Percentiles rank a stretch among this genome's conserved stretches.
phyloP scores from a whole-genome alignment of 2,888 invertebrate genomes.

The Phyllotreta cruciferae region DNA sequence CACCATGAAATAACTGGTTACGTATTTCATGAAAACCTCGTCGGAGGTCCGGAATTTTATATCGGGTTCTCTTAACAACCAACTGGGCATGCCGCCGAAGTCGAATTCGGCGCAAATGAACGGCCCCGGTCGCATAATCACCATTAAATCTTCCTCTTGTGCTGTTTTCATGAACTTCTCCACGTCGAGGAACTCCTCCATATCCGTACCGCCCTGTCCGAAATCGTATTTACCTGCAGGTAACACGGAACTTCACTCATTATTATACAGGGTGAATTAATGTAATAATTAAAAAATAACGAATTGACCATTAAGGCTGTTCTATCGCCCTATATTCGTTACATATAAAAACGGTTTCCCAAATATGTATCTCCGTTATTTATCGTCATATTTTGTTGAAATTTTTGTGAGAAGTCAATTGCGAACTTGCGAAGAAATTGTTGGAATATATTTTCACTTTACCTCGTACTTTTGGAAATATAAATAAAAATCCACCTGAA shows the following conservation, averaged over 20 bases:
- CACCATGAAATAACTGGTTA: conserved; percentile 40
- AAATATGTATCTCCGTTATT: too few species aligned
- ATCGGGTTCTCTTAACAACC: conserved; percentile 56
- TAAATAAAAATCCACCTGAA: too few species aligned
- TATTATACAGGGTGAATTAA: not conserved
- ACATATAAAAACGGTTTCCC: too few species aligned
- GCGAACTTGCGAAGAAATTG: too few species aligned
- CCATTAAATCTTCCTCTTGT: conserved; percentile 69
- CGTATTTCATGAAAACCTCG: conserved; percentile 51
- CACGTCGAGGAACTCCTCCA: conserved; percentile 63
- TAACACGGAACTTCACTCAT: conserved; percentile 55
- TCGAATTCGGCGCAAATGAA: conserved; percentile 94
- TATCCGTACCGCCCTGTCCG: conserved; percentile 68
- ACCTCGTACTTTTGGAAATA: too few species aligned
- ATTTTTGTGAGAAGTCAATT: too few species aligned
- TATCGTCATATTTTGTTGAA: too few species aligned
- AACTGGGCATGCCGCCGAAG: conserved; percentile 58
- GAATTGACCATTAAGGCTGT: too few species aligned
- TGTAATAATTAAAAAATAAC: not conserved
- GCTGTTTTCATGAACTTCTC: conserved; percentile 75
- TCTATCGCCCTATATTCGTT: too few species aligned
- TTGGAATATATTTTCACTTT: too few species aligned
- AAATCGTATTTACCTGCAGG: conserved; percentile 63
- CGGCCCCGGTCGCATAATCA: conserved; percentile 86
- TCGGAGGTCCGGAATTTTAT: conserved; percentile 60